phyloP scores from a whole-genome alignment of 1,140 invertebrate species.

The Dendrolimus kikuchii region DNA sequence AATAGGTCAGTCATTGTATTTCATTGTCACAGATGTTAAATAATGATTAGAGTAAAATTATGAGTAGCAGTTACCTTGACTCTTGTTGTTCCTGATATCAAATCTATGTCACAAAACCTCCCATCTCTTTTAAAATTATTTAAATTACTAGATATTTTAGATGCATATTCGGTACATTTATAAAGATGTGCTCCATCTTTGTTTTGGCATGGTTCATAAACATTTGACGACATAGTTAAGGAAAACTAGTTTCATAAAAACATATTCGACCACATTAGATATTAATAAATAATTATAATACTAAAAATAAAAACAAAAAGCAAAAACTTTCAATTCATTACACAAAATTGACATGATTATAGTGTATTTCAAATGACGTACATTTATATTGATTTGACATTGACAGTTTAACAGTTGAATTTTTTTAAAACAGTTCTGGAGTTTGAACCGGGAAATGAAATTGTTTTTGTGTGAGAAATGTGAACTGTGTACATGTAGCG shows the following conservation, averaged over 20 bases:
- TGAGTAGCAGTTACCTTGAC: conserved; percentile 35
- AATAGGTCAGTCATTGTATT: not conserved
- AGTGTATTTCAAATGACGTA: too few relatives aligned
- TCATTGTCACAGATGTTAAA: not conserved
- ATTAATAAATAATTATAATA: conserved; percentile 11
- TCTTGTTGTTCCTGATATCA: conserved; percentile 59
- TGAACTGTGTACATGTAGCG: too few relatives aligned
- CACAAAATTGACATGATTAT: too few relatives aligned
- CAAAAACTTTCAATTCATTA: too few relatives aligned
- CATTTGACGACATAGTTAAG: conserved; percentile 34
- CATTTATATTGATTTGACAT: not conserved
- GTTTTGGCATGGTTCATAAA: conserved; percentile 44
- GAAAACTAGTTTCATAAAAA: conserved; percentile 4
- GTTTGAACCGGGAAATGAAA: too few relatives aligned
- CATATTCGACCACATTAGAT: not conserved
- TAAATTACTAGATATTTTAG: conserved; percentile 56
- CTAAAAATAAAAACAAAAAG: too few relatives aligned
- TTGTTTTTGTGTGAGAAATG: too few relatives aligned
- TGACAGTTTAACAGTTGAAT: not conserved
- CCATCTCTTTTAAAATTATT: conserved; percentile 56
- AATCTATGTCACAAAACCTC: conserved; percentile 66
- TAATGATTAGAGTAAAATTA: conserved; percentile 2
- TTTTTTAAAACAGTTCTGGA: too few relatives aligned
- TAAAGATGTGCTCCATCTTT: conserved; percentile 57
- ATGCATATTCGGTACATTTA: conserved; percentile 52